phyloP scores from a whole-genome alignment of 2,113 vertebrate species.

The Rhabdomys dilectus region DNA sequence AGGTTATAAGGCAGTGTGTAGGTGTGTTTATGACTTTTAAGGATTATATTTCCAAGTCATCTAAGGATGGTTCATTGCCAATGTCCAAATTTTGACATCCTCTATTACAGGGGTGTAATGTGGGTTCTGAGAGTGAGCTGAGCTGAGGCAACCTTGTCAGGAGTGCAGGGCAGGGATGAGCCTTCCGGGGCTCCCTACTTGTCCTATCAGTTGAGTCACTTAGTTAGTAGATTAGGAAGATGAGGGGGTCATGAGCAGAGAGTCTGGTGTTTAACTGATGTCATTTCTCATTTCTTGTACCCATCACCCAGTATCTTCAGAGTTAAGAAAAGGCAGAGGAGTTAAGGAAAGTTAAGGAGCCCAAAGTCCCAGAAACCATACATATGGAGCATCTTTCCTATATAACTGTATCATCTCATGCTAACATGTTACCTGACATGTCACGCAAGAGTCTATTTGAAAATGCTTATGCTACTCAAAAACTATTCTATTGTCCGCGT shows the following conservation, averaged over 20 bases:
- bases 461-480: background rate
- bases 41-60: background rate
- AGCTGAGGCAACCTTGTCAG: background rate
- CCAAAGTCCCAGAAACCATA: background rate
- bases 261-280: background rate
- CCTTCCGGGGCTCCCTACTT: background rate
- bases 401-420: background rate
- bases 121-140: background rate
- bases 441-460: background rate
- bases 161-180: background rate
- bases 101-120: background rate
- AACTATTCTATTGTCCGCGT: constrained; percentile 41
- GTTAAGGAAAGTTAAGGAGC: background rate
- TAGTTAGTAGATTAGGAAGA: background rate
- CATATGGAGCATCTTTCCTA: background rate
- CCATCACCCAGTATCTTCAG: background rate
- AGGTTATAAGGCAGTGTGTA: background rate
- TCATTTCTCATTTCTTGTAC: background rate
- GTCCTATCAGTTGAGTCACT: background rate
- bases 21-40: background rate
- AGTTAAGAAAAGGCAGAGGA: background rate
- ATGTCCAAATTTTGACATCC: background rate
- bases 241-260: background rate
- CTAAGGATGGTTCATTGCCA: background rate
- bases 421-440: background rate